phyloP scores from a whole-genome alignment of 1,140 invertebrate genomes.

The Panagrolaimus sp. region DNA sequence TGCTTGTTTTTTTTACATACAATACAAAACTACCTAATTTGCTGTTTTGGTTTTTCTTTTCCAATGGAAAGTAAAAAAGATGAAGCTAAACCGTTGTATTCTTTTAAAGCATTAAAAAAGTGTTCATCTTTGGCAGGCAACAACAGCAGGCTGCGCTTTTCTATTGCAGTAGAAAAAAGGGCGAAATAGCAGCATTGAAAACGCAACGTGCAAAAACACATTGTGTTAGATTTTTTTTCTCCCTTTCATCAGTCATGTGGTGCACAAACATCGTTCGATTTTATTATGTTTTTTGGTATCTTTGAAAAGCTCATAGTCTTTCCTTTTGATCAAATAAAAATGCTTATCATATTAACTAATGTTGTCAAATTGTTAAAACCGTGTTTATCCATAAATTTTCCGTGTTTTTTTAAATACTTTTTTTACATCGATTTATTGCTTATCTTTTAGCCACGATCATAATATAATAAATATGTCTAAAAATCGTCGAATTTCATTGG shows the following conservation, averaged over 20 bases:
- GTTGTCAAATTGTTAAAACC: no score
- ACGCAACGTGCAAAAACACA: constrained; percentile 5
- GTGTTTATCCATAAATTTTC: no score
- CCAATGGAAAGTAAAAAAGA: neutral
- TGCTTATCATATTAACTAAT: no score
- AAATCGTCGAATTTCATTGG: constrained; percentile 55
- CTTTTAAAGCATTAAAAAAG: neutral
- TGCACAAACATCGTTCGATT: constrained; percentile 7
- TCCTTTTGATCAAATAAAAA: no score
- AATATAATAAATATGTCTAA: constrained; percentile 29
- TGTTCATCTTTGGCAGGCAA: neutral
- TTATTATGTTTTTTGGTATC: neutral
- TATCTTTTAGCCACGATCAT: no score
- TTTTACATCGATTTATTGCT: neutral
- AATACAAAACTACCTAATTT: no score
- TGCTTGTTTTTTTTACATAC: no score
- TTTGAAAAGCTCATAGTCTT: no score
- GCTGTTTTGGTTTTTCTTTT: no score
- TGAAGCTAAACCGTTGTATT: neutral
- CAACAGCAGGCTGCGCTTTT: neutral
- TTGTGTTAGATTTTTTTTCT: neutral
- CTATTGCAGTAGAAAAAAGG: neutral
- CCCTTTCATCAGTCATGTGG: constrained; percentile 1
- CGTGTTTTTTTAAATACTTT: no score
- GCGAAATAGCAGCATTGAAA: neutral